Percentiles rank a stretch among this genome's conserved stretches.
These are phyloP conservation scores for Oscheius onirici DNA, from an alignment of 2,888 invertebrate species.

Conservation along the genomic window DNA sequence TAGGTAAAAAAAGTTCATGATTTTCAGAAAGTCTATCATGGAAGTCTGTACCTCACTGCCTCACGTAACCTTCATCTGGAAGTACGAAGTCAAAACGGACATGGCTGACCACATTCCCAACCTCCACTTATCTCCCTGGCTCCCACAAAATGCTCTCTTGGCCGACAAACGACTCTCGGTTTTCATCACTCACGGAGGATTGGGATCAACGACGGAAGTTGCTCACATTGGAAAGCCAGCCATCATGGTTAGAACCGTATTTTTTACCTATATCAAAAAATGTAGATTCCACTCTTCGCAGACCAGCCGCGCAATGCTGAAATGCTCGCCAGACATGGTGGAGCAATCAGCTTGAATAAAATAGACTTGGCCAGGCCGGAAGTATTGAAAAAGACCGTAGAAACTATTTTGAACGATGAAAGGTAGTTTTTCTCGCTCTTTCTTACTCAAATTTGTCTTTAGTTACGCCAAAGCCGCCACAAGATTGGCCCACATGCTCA, in stretches of 20 bases:
- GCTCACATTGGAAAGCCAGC: conserved; percentile 27
- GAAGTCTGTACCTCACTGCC: conserved; percentile 25
- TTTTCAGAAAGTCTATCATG: not conserved
- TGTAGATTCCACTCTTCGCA: conserved; percentile 39
- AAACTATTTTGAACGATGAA: not conserved
- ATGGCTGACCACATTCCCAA: conserved; percentile 35
- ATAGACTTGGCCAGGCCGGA: conserved; percentile 36
- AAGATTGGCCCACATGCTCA: conserved; percentile 18
- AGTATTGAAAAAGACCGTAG: not conserved
- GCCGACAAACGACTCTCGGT: conserved; percentile 24
- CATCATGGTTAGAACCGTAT: too few relatives aligned
- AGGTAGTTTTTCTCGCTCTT: conserved; percentile 17
- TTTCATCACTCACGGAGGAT: conserved; percentile 30
- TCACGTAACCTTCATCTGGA: conserved; percentile 48
- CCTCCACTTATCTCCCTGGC: conserved; percentile 46
- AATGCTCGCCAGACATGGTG: conserved; percentile 44
- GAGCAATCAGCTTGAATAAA: conserved; percentile 43
- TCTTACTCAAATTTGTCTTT: not conserved
- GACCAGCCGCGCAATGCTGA: conserved; percentile 48
- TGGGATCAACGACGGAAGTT: conserved; percentile 20
- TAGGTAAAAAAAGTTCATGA: not conserved
- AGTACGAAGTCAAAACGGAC: conserved; percentile 41
- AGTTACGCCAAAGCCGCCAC: not conserved
- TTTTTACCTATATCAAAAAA: too few relatives aligned
- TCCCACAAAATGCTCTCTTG: conserved; percentile 52